Conservation (phyloP, 30 jellyfish, hydroid and myxozoan genomes). For the Aurelia sp. region DNA sequence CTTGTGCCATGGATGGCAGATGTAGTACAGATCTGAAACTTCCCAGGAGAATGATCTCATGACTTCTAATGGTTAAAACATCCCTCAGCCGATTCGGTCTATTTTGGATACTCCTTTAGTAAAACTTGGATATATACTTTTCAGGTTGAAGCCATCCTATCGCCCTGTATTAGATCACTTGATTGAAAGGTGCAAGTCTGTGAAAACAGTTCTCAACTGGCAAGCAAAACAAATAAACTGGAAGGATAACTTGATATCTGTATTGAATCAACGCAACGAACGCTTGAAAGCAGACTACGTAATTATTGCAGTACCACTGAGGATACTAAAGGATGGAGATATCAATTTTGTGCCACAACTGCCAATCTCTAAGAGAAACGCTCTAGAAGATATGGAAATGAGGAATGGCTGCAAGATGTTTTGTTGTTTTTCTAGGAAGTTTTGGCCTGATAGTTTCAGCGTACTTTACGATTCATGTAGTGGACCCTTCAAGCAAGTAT, state of each 20-base stretch:
- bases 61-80: no score
- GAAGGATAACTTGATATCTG: not conserved
- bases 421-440: slow-evolving; percentile 37
- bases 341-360: slow-evolving; percentile 45
- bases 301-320: slow-evolving; percentile 58
- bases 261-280: slow-evolving; percentile 5
- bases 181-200: slow-evolving; percentile 12
- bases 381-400: slow-evolving; percentile 54
- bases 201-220: slow-evolving; percentile 41
- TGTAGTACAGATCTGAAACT: no score
- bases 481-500: slow-evolving; percentile 52
- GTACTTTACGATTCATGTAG: slow-evolving; percentile 1
- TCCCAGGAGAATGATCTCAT: no score
- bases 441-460: slow-evolving; percentile 34
- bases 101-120: no score
- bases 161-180: slow-evolving; percentile 9
- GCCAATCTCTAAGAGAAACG: not conserved
- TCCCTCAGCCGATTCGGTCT: no score
- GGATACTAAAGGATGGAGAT: slow-evolving; percentile 42
- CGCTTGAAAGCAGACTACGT: not conserved
- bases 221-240: slow-evolving; percentile 37
- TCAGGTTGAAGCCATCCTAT: slow-evolving; percentile 49
- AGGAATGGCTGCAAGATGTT: slow-evolving; percentile 63
- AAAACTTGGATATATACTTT: not conserved
- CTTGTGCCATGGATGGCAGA: no score